phyloP scores from a whole-genome alignment of 2,113 vertebrate genomes.

The Chrysochloris asiatica region DNA sequence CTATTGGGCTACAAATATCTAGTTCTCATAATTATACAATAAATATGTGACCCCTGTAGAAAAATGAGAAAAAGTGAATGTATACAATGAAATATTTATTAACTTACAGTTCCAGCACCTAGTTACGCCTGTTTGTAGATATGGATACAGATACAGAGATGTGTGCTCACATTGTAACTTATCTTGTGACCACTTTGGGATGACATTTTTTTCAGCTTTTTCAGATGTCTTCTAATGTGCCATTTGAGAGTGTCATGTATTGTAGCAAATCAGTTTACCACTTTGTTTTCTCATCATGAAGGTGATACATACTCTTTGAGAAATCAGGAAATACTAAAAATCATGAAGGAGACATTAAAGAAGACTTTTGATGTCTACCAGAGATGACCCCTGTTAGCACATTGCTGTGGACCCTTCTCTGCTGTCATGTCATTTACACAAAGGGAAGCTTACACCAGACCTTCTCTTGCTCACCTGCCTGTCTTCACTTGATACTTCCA shows the following conservation, averaged over 20 bases:
- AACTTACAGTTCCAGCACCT: accelerated
- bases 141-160: background rate
- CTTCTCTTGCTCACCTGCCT: background rate
- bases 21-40: background rate
- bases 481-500: background rate
- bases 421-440: background rate
- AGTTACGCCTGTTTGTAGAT: background rate
- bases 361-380: background rate
- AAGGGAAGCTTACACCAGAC: background rate
- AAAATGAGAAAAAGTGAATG: background rate
- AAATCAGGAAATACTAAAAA: background rate
- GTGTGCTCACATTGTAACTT: accelerated
- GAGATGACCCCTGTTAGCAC: background rate
- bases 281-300: background rate
- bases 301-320: background rate
- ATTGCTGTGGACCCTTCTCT: background rate
- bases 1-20: background rate
- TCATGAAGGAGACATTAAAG: background rate
- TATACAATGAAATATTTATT: background rate
- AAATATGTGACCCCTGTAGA: background rate
- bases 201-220: background rate
- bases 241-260: background rate
- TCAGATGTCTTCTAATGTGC: background rate
- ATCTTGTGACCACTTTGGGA: background rate
- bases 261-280: background rate